A percentile compares a stretch with the other conserved stretches of the same genome.
phyloP scores from a whole-genome alignment of 2,888 invertebrate genomes.

The Hesperia comma region DNA sequence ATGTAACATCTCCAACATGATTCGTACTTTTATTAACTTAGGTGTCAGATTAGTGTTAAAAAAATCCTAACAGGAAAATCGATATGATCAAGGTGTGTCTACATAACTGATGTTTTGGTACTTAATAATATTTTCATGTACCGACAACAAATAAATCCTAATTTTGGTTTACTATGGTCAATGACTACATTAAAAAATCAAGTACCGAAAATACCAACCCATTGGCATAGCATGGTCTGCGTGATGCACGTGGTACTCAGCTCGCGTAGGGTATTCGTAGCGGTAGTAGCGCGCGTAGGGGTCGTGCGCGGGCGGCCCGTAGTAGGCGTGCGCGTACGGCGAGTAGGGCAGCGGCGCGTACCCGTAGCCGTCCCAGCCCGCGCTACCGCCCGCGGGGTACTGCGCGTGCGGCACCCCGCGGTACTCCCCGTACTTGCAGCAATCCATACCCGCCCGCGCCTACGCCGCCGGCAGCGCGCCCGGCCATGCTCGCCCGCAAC shows the following conservation, averaged over 20 bases:
- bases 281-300: constrained; percentile 78
- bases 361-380: constrained; percentile 65
- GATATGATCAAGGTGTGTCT: not conserved
- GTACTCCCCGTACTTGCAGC: constrained; percentile 81
- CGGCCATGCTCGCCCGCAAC: constrained; percentile 62
- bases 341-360: constrained; percentile 61
- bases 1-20: too few species aligned
- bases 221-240: constrained; percentile 74
- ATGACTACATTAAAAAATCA: constrained; percentile 42
- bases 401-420: constrained; percentile 65
- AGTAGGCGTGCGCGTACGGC: constrained; percentile 57
- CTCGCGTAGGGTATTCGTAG: constrained; percentile 62
- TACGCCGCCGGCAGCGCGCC: constrained; percentile 68
- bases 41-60: too few species aligned
- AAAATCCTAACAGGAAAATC: too few species aligned
- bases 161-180: too few species aligned
- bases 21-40: too few species aligned
- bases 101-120: not conserved
- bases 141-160: too few species aligned
- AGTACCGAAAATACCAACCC: constrained; percentile 58
- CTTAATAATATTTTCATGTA: not conserved
- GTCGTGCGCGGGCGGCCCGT: constrained; percentile 63
- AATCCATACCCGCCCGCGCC: constrained; percentile 70
- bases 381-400: constrained; percentile 62
- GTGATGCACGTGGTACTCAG: constrained; percentile 68